Conservation (phyloP, 23 tunicate species). For the Botrylloides violaceus region DNA sequence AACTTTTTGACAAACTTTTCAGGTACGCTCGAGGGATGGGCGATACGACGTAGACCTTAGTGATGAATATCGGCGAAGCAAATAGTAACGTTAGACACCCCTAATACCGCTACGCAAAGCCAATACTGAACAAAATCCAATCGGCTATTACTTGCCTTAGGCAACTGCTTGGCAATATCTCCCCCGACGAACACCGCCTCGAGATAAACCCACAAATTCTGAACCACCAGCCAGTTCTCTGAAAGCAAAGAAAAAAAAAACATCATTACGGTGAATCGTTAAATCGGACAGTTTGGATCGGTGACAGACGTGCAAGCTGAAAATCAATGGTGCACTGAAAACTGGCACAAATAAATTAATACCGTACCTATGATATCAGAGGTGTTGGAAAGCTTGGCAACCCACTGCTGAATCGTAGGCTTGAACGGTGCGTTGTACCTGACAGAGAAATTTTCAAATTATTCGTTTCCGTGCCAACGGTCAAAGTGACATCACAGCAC, state of each 20-base stretch:
- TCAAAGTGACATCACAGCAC: neutral
- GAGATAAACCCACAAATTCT: constrained; percentile 95
- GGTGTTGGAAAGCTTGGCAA: constrained; percentile 91
- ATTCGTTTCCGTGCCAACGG: neutral
- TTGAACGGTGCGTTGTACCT: constrained; percentile 98
- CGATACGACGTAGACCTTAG: neutral
- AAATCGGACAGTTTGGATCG: no score
- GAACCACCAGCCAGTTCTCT: constrained; percentile 97
- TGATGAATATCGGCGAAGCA: neutral
- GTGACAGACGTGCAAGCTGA: no score
- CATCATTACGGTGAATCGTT: neutral
- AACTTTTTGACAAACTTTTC: neutral
- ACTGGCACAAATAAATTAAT: neutral
- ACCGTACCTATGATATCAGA: constrained; percentile 80
- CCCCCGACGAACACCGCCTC: constrained; percentile 99
- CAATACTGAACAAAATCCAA: neutral
- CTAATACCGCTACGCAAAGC: neutral
- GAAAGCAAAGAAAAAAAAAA: constrained; percentile 6
- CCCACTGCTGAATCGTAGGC: constrained; percentile 86
- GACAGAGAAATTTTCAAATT: neutral
- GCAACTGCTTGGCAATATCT: constrained; percentile 97
- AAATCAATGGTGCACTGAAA: neutral
- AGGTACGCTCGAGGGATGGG: neutral
- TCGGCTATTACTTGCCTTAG: constrained; percentile 60
- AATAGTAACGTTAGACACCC: neutral